Evolutionary conservation across 2,797 vertebrate species (phyloP), one percentile per base, ranked within the genome.

Genomic region (Moxostoma hubbsi): DNA sequence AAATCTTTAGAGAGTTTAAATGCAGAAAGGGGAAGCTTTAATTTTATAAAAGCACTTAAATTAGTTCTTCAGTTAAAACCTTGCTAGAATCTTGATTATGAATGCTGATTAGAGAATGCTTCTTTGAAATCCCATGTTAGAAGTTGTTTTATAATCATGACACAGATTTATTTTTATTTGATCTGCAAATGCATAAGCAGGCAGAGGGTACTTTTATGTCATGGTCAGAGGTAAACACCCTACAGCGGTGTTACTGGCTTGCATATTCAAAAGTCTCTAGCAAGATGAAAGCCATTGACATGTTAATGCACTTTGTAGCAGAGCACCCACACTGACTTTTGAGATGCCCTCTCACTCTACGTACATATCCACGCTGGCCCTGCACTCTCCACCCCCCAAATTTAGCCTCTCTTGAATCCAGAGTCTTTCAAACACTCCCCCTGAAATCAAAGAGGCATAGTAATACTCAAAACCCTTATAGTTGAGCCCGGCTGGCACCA

Each of bases 361-460:
- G 79, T 81, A 59, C 70, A 66, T 81, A 57, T 59, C 71, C 74
- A 81, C 63, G 64, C 67, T 68, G 72, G 70, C 67, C 73, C 66
- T 55, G 49, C 61, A 55, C 64, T 45, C 64, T 79, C 81, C 46
- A 69, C 75, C 75, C 59, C 53, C 6, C 50, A 67, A 62, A 68
- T 85, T 76, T 73, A 66, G 64, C 81, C 61, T 71, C 73, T 77
- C 70, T 78, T 54, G 15, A n/a, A 53, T 65, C 13, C 16, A 15
- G 59, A 80, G 81, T 84, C 82, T 88, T 82, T 89, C 86, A 90
- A 92, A 85, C 68, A 85, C 66, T 87, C 87, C 15, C 75, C 70
- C 87, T 87, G 81, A 92, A 92, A 90, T n/a, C 86, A 92, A 93
- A 92, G 90, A 86, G 57, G 91, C 86, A 43, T 82, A 86, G 72